Base-by-base conservation (phyloP, 2,888 invertebrate genomes). In the Trachelus troglodyta region DNA sequence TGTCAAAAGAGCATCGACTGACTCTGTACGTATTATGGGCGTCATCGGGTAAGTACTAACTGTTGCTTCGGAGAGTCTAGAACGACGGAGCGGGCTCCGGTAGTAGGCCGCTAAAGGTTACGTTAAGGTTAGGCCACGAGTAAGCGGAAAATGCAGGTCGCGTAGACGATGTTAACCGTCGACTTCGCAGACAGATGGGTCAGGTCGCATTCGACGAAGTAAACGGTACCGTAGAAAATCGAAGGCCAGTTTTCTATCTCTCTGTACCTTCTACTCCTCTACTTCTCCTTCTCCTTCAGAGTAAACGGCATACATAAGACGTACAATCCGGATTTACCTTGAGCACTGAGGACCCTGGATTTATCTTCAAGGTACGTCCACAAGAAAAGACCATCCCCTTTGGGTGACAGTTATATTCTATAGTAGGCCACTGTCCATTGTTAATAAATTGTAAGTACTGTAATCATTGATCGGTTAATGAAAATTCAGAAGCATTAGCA, bases 161-260 rank as follows among this genome's bases (percentile, higher is more conserved):
- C n/a, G 73, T 35, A 73, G 15, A 69, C 75, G 69, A 78, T 33
- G 73, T 74, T 75, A 75, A 73, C 76, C 76, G 76, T 76, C 69
- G 37, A 12, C 73, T 76, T 37, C 31, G n/a, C 40, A 69, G 75
- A 77, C 71, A 79, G 80, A 83, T 82, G 79, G 81, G 80, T 80
- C 81, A 80, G 80, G 78, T 78, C 78, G 76, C 75, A 77, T 81
- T 81, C 81, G 73, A 74, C 79, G 81, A 82, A 82, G 69, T 74
- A 81, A 83, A 71, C 71, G 71, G 71, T 71, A 34, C 82, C 81
- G 82, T 82, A 80, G 77, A 77, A 78, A 79, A 80, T 75, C 75
- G 56, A 75, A 77, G 56, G 56, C 56, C 23, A 56, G 23, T 56
- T 56, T 56, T 56, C 56, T 56, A 56, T 56, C 6, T 56, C 56